A percentile compares a stretch with the other conserved stretches of the same genome.
Conservation (phyloP, 2,797 vertebrate genomes). For the Argyrosomus regius region DNA sequence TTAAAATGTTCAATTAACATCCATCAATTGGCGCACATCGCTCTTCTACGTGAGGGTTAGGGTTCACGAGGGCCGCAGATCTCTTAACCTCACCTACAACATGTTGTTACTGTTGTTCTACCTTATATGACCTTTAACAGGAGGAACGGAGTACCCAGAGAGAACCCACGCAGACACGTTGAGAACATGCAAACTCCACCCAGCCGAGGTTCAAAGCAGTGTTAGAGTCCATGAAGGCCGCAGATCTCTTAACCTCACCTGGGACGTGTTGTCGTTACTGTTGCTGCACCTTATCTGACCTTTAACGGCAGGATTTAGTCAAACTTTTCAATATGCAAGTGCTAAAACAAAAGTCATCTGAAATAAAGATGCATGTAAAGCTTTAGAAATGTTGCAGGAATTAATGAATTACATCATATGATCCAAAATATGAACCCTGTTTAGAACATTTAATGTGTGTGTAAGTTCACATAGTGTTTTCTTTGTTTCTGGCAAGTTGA, state of each 20-base stretch:
- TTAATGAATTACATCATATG: neutral
- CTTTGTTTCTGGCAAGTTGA: neutral
- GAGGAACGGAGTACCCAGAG: no score
- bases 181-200: neutral
- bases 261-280: neutral
- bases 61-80: neutral
- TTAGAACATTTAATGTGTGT: neutral
- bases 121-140: neutral
- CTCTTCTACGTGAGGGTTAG: slow-evolving; percentile 1
- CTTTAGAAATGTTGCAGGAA: neutral
- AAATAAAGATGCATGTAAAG: neutral
- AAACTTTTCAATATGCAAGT: neutral
- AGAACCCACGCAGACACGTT: no score
- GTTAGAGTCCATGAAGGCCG: neutral
- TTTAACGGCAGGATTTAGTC: neutral
- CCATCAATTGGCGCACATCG: neutral
- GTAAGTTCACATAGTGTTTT: neutral
- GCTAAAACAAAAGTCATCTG: neutral
- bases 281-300: neutral
- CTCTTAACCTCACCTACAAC: neutral
- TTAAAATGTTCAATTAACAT: neutral
- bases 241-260: neutral
- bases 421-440: no score
- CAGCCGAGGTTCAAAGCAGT: neutral
- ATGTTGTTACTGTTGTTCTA: neutral